Conservation (phyloP, 1,140 invertebrate genomes). For the Scaptomyza hsui region DNA sequence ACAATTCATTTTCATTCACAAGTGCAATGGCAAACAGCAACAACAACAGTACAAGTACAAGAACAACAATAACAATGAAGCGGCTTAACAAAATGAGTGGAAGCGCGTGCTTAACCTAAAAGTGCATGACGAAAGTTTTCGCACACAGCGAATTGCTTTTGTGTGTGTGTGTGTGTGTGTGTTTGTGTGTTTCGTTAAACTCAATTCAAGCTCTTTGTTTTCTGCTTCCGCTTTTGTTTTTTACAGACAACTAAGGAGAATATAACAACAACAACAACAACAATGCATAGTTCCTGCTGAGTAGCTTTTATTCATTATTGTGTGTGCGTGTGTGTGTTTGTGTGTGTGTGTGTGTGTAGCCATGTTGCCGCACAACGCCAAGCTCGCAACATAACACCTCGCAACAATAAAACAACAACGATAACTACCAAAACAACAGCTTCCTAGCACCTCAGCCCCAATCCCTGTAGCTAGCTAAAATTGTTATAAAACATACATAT, state of each 20-base stretch:
- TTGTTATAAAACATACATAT: slow-evolving; percentile 30
- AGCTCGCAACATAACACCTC: slow-evolving; percentile 52
- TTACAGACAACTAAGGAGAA: slow-evolving; percentile 53
- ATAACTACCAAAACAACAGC: slow-evolving; percentile 24
- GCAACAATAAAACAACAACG: slow-evolving; percentile 56
- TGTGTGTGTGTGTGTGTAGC: slow-evolving; percentile 20
- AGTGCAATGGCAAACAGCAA: slow-evolving; percentile 59
- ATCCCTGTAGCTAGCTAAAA: slow-evolving; percentile 62
- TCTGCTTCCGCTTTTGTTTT: slow-evolving; percentile 51
- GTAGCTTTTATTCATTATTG: slow-evolving; percentile 65
- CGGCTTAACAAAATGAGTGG: slow-evolving; percentile 72
- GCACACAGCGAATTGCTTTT: slow-evolving; percentile 20
- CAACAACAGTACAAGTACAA: slow-evolving; percentile 28
- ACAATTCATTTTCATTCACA: slow-evolving; percentile 72
- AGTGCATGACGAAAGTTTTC: slow-evolving; percentile 57
- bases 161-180: slow-evolving; percentile 5
- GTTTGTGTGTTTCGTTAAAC: slow-evolving; percentile 45
- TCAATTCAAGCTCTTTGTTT: slow-evolving; percentile 72
- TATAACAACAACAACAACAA: slow-evolving; percentile 53
- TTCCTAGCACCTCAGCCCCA: slow-evolving; percentile 9
- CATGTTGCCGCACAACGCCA: slow-evolving; percentile 33
- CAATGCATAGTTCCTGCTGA: slow-evolving; percentile 80
- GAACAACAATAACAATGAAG: slow-evolving; percentile 53
- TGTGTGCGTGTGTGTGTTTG: slow-evolving; percentile 28
- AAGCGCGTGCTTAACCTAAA: slow-evolving; percentile 80